Evolutionary conservation across 2,113 vertebrate genomes (phyloP).

Genomic region (Promerops cafer): DNA sequence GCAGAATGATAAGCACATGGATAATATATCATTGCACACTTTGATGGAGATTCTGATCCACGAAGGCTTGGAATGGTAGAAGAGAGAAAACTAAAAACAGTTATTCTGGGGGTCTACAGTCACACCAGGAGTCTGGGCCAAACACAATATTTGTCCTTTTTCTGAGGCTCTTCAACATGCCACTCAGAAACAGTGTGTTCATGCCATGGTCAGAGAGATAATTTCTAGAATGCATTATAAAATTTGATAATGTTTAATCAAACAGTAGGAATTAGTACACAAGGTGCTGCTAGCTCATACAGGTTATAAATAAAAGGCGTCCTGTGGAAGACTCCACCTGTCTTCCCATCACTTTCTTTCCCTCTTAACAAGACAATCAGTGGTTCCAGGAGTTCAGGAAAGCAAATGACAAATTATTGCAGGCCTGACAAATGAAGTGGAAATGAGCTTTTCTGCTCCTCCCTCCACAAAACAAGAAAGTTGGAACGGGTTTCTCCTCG

Average conservation of each 20-base stretch:
- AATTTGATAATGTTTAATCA: not conserved
- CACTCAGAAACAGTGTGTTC: not conserved
- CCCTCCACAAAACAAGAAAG: not conserved
- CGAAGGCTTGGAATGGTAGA: not conserved
- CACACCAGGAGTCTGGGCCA: not conserved
- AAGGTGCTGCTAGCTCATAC: fast-evolving
- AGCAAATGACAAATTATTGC: not conserved
- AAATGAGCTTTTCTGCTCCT: not conserved
- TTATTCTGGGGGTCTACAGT: not conserved
- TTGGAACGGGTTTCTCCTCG: not conserved
- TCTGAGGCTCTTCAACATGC: not conserved
- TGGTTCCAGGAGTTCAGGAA: not conserved
- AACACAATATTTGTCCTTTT: not conserved
- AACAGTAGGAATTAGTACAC: not conserved
- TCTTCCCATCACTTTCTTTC: not conserved
- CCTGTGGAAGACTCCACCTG: not conserved
- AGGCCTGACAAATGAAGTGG: not conserved
- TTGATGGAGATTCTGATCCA: conserved; percentile 34
- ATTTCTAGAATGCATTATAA: not conserved
- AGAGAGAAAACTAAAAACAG: not conserved
- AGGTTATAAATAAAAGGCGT: not conserved
- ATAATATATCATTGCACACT: not conserved
- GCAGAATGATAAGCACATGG: conserved; percentile 33
- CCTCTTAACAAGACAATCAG: not conserved
- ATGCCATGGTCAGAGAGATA: not conserved